A percentile compares a stretch with the other conserved stretches of the same genome.
Evolutionary conservation across 2,888 invertebrate genomes (phyloP).

Genomic region (Euzophera pinguis): DNA sequence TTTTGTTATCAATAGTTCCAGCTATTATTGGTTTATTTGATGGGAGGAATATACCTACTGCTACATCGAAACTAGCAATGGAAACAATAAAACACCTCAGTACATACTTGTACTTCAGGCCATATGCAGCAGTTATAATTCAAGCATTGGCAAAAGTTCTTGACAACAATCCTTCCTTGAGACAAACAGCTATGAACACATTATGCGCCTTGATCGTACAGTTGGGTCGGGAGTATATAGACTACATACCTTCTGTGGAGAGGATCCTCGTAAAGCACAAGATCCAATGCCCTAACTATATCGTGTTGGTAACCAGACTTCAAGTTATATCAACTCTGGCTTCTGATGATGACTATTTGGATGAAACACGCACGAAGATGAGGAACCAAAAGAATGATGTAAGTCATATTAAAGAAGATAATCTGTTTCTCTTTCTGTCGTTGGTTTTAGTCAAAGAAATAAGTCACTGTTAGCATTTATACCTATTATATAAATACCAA

Average conservation of each 20-base stretch:
- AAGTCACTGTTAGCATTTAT: too few species aligned
- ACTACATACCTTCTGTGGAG: constrained; percentile 96
- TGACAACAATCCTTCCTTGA: constrained; percentile 87
- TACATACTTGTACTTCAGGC: constrained; percentile 93
- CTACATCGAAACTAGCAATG: constrained; percentile 86
- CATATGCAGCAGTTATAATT: constrained; percentile 94
- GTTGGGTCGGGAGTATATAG: constrained; percentile 93
- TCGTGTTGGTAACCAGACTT: constrained; percentile 87
- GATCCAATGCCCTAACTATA: constrained; percentile 88
- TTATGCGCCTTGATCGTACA: constrained; percentile 92
- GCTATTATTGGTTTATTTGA: constrained; percentile 96
- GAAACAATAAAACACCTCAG: constrained; percentile 94
- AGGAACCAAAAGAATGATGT: constrained; percentile 86
- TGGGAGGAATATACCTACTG: constrained; percentile 88
- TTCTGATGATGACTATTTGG: constrained; percentile 86
- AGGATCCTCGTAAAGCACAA: constrained; percentile 89
- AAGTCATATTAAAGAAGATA: constrained; percentile 32
- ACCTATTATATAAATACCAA: too few species aligned
- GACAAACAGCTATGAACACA: constrained; percentile 93
- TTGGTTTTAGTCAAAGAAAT: too few species aligned
- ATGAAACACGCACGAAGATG: constrained; percentile 82
- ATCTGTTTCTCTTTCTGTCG: too few species aligned
- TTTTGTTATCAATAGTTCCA: constrained; percentile 95
- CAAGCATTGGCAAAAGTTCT: constrained; percentile 94
- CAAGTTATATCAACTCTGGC: constrained; percentile 87